Evolutionary conservation across 23 tunicate genomes (phyloP).

Genomic region (Halocynthia roretzi): DNA sequence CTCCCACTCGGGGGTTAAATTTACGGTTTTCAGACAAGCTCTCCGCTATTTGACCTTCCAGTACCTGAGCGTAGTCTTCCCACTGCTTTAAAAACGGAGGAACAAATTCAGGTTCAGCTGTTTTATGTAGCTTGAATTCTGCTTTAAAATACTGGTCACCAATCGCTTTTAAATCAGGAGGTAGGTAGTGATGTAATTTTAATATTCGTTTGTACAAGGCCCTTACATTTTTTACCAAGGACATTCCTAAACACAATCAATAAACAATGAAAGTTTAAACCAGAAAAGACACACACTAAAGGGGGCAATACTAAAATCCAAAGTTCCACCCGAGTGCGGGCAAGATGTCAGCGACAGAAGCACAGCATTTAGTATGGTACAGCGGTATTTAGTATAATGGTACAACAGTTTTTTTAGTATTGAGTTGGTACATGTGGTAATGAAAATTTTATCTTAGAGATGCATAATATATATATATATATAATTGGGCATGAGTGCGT

Average conservation of each 20-base stretch:
- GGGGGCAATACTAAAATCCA: neutral
- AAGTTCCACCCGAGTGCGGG: neutral
- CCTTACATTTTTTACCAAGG: conserved; percentile 40
- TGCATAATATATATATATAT: no score
- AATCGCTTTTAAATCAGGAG: conserved; percentile 61
- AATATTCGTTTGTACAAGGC: conserved; percentile 71
- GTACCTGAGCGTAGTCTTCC: conserved; percentile 49
- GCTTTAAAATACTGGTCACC: conserved; percentile 93
- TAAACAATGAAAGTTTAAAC: neutral
- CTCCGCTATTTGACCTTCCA: conserved; percentile 43
- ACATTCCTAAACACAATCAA: neutral
- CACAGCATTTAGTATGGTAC: no score
- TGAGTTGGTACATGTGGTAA: no score
- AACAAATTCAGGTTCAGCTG: conserved; percentile 62
- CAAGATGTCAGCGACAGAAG: no score
- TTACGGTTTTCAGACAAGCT: conserved; percentile 1
- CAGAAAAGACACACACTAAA: neutral
- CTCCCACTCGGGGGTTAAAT: conserved; percentile 35
- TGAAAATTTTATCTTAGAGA: no score
- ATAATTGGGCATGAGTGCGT: no score
- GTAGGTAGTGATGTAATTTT: conserved; percentile 56
- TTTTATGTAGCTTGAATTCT: conserved; percentile 86
- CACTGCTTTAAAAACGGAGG: conserved; percentile 85
- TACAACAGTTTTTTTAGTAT: no score
- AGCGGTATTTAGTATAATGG: no score